Conservation (phyloP, 1,140 invertebrate genomes). For the Halotydeus destructor region DNA sequence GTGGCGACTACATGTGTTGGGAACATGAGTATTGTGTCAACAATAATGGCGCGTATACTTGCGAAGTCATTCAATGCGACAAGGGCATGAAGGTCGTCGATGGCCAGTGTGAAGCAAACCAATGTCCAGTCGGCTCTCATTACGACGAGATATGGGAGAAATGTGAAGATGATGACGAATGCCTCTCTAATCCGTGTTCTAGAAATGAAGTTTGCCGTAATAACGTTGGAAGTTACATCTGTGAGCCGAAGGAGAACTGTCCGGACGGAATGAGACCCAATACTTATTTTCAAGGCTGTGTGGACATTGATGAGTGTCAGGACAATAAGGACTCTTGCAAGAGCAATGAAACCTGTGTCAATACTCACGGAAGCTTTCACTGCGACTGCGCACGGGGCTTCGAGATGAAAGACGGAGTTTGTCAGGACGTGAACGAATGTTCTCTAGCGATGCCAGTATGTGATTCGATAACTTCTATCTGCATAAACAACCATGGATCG, state of each 20-base stretch:
- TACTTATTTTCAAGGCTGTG: slow-evolving; percentile 27
- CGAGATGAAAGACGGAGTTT: slow-evolving; percentile 31
- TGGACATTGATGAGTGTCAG: slow-evolving; percentile 13
- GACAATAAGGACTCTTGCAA: neutral
- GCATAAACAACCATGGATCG: slow-evolving; percentile 70
- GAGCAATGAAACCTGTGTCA: slow-evolving; percentile 33
- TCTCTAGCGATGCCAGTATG: no score
- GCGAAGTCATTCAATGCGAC: no score
- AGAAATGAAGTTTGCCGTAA: slow-evolving; percentile 57
- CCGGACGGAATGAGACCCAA: slow-evolving; percentile 37
- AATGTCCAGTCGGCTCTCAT: no score
- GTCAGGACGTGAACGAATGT: slow-evolving; percentile 20
- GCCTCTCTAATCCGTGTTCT: slow-evolving; percentile 56
- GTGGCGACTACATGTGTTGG: no score
- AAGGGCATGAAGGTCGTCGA: no score
- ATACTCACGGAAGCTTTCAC: slow-evolving; percentile 39
- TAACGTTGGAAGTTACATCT: slow-evolving; percentile 59
- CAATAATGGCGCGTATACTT: no score
- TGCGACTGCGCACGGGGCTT: slow-evolving; percentile 58
- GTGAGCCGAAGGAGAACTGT: slow-evolving; percentile 48
- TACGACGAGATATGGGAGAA: no score
- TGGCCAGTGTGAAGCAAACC: no score
- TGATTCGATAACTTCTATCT: slow-evolving; percentile 28
- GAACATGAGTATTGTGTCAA: no score
- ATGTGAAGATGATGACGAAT: slow-evolving; percentile 76